phyloP scores from a whole-genome alignment of 2,113 vertebrate genomes.

The Hyperopisus bebe region DNA sequence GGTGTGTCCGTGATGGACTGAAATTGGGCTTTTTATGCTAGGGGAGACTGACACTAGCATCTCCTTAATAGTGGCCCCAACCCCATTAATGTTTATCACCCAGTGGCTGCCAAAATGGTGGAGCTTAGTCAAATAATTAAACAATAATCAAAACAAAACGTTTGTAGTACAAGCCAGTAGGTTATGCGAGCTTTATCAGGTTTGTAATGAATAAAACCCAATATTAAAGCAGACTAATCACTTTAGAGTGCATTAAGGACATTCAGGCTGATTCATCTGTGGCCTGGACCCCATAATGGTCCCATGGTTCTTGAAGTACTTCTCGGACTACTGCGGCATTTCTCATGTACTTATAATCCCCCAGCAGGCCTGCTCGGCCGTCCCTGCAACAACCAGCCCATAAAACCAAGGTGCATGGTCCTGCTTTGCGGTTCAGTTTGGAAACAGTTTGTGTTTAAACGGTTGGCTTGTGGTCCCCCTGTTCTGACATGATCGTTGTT shows the following conservation, averaged over 20 bases:
- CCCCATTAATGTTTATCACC: neutral
- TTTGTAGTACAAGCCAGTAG: neutral
- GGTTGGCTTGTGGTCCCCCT: neutral
- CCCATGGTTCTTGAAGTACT: slow-evolving; percentile 37
- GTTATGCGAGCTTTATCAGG: slow-evolving; percentile 19
- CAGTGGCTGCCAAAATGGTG: neutral
- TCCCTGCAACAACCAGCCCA: neutral
- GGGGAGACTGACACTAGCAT: neutral
- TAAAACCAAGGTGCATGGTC: neutral
- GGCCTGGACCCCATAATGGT: slow-evolving; percentile 22
- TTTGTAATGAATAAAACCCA: slow-evolving; percentile 23
- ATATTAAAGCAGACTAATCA: slow-evolving; percentile 38
- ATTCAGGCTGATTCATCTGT: slow-evolving; percentile 25
- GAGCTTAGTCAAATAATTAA: neutral
- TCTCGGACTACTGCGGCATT: slow-evolving; percentile 39
- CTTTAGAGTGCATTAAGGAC: slow-evolving; percentile 43
- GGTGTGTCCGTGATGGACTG: neutral
- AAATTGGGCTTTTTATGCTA: neutral
- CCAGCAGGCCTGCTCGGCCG: neutral
- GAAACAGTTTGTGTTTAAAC: neutral
- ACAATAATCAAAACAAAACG: neutral
- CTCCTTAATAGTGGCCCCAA: neutral
- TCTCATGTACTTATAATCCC: slow-evolving; percentile 32
- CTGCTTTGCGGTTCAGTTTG: slow-evolving; percentile 28
- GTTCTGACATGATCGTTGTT: neutral